Base-by-base conservation (phyloP, 2,797 vertebrate species). In the Cyprinella venusta region DNA sequence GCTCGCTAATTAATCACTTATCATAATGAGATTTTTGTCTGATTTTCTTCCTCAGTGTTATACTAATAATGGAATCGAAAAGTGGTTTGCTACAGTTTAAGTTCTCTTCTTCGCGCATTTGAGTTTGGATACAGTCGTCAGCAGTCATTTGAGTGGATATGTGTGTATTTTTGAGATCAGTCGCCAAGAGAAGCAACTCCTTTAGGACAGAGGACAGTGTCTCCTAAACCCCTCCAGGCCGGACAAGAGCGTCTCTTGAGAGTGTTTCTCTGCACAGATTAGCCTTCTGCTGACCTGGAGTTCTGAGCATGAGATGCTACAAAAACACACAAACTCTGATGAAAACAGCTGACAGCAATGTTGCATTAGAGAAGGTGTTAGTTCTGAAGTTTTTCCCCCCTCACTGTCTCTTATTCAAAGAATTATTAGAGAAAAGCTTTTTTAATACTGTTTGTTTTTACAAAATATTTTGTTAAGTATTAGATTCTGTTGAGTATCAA, bases 1-100 rank as follows among this genome's bases (percentile, higher is more conserved):
- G 87, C 83, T 82, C 86, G 89, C 90, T 93, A 94, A 94, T 94
- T 94, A 93, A 94, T 93, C 93, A 93, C 91, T 93, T 91, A 90
- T 93, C 93, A 93, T 90, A 90, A 93, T 90, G 89, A 92, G 91
- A 89, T 90, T 91, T 89, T 84, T 88, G 79, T 85, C 85, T 85
- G 86, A 76, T 54, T 90, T 86, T 68, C 69, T 70, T 71, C 65
- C 36, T 68, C 56, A 63, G 38, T 68, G 67, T 59, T 78, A 80
- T 83, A 67, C 80, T 85, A 82, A 84, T 83, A 87, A 83, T 56
- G 65, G 52, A 75, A 78, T 65, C 48, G 15, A 84, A 76, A 69
- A 16, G 69, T 42, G 38, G 72, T 72, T 84, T 30, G 69, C 63
- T 82, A 77, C 70, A 71, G 70, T 80, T 82, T 54, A 30, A 65